Base-by-base conservation (phyloP, 2,113 vertebrate species). In the Dromas ardeola region DNA sequence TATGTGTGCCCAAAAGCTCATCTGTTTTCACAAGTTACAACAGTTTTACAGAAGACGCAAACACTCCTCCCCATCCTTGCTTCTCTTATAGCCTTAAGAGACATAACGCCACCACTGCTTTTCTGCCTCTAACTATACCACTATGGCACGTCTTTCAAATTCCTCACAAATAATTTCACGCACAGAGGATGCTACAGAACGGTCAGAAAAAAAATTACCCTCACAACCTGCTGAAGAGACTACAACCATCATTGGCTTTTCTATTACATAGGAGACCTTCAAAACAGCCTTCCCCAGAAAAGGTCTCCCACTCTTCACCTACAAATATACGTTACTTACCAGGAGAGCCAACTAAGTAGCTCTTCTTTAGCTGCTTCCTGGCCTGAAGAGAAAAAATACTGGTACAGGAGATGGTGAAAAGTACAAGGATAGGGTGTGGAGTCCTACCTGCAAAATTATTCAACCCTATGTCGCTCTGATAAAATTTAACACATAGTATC, bases 281-380 rank as follows among this genome's bases (percentile, higher is more conserved):
- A 58, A 65, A 32, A 73, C 6, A 92, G 26, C 23, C 50, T 78
- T 74, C 20, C 16, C 34, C 36, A 93, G n/a, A 59, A 56, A 66
- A 83, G 21, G 13, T 18, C 43, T 71, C n/a, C 26, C 53, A 3
- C 26, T 56, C 49, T 36, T 67, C 30, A 76, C 45, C 83, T 83
- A 66, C 11, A 69, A 67, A 55, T 56, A 1, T 0, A n/a, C 1
- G 4, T 63, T 15, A 29, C 36, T 16, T 55, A 52, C 5, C 19
- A 65, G 32, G 20, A 74, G 10, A 79, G 43, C 9, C 47, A 71
- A 18, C 15, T 16, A 67, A 87, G 49, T 6, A 79, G 47, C 65
- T 67, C 30, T 42, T 47, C 50, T 59, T 55, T 7, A 63, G 13
- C 34, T 29, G 19, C 32, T n/a, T 59, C 50, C 77, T 81, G 36